Evolutionary conservation across 2,888 invertebrate species (phyloP).

Genomic region (Norana najaformis): DNA sequence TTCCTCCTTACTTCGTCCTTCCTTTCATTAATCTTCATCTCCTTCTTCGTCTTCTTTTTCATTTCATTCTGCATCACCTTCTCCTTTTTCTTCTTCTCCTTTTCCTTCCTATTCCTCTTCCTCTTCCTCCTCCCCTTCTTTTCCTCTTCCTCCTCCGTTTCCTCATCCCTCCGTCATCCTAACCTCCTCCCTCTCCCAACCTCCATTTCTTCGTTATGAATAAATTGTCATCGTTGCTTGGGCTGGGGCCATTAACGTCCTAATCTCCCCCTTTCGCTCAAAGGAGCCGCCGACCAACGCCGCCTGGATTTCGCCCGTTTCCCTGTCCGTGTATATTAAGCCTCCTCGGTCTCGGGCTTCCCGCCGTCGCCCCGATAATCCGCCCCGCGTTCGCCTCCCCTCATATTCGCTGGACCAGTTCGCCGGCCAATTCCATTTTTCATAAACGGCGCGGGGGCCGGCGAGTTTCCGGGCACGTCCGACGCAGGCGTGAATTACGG

Average conservation of each 20-base stretch:
- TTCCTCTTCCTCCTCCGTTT: constrained; percentile 9
- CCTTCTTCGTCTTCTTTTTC: constrained; percentile 16
- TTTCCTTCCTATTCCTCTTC: not conserved
- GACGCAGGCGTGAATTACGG: not conserved
- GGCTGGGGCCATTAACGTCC: not conserved
- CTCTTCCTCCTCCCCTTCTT: not conserved
- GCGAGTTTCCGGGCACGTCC: not conserved
- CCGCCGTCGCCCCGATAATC: not conserved
- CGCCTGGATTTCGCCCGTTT: not conserved
- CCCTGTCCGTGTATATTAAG: not conserved
- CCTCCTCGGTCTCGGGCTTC: not conserved
- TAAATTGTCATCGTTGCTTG: not conserved
- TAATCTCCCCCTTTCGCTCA: not conserved
- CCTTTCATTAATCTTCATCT: not conserved
- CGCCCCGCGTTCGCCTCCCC: not conserved
- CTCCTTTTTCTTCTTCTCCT: not conserved
- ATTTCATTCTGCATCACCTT: not conserved
- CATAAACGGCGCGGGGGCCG: not conserved
- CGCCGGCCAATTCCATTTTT: constrained; percentile 2
- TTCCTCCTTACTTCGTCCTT: not conserved
- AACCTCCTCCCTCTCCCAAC: constrained; percentile 19
- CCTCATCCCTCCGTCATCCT: not conserved
- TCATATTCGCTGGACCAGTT: not conserved
- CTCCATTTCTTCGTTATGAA: constrained; percentile 8
- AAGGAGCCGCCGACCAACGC: not conserved